Percentiles rank a stretch among this genome's conserved stretches.
Evolutionary conservation across 2,797 vertebrate species (phyloP).

Genomic region (Myotis daubentonii): DNA sequence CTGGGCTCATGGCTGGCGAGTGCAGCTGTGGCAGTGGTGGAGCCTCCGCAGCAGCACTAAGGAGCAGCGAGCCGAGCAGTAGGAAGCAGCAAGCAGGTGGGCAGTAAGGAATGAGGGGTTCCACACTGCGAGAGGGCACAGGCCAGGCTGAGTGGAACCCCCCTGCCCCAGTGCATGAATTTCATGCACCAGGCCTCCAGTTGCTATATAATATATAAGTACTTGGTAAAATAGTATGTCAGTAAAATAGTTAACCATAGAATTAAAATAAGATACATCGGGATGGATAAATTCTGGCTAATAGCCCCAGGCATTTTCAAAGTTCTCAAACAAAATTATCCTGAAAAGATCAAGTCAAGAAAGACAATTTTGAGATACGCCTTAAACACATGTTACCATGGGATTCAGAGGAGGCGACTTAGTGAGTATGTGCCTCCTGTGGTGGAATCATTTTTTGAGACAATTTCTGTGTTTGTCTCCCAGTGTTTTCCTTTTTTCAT

Average conservation of each 20-base stretch:
- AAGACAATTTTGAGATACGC: background rate
- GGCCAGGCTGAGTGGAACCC: too few relatives aligned
- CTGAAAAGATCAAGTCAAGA: background rate
- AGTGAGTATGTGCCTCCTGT: background rate
- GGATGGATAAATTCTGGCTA: background rate
- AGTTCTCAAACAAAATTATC: background rate
- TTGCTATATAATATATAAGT: background rate
- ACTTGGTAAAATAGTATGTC: background rate
- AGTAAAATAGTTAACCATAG: background rate
- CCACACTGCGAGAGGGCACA: too few relatives aligned
- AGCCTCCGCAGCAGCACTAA: too few relatives aligned
- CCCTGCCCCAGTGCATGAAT: too few relatives aligned
- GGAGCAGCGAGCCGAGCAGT: too few relatives aligned
- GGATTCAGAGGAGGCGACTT: background rate
- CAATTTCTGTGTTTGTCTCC: background rate
- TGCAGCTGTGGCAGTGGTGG: too few relatives aligned
- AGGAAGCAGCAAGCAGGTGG: too few relatives aligned
- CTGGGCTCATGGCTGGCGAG: too few relatives aligned
- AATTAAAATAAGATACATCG: background rate
- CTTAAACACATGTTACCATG: background rate
- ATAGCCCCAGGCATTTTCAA: background rate
- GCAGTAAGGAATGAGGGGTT: too few relatives aligned
- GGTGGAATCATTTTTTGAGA: background rate
- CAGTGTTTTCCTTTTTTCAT: background rate
- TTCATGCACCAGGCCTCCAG: too few relatives aligned